Conservation (phyloP, 2,113 vertebrate genomes). For the Astatoreochromis straeleni region DNA sequence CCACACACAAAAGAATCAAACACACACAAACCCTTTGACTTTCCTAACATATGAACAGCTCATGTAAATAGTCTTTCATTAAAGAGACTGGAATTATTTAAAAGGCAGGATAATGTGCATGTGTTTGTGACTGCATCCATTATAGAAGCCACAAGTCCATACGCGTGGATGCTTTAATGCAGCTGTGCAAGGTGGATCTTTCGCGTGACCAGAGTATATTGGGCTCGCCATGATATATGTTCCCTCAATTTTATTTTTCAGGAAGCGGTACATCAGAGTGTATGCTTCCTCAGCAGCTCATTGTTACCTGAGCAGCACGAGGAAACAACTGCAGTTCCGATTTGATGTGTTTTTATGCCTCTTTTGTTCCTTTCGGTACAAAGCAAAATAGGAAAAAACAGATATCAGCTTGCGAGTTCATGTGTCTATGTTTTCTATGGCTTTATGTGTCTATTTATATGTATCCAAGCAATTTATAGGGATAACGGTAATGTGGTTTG, state of each 20-base stretch:
- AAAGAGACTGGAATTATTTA: slow-evolving; percentile 20
- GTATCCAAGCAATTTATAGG: background rate
- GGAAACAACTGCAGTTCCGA: slow-evolving; percentile 63
- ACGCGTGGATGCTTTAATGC: background rate
- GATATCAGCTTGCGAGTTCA: background rate
- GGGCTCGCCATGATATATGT: background rate
- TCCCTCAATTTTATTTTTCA: slow-evolving; percentile 23
- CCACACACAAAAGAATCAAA: background rate
- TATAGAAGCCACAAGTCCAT: background rate
- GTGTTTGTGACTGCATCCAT: background rate
- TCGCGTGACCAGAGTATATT: slow-evolving; percentile 11
- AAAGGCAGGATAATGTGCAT: slow-evolving; percentile 9
- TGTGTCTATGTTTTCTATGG: background rate
- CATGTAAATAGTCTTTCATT: background rate
- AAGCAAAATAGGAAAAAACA: slow-evolving; percentile 51
- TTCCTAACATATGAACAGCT: background rate
- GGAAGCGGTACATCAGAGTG: slow-evolving; percentile 23
- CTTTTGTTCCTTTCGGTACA: slow-evolving; percentile 16
- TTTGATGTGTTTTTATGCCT: slow-evolving; percentile 18
- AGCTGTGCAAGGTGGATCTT: slow-evolving; percentile 32
- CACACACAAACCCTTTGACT: background rate
- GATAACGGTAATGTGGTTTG: background rate
- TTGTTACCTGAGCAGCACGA: slow-evolving; percentile 60
- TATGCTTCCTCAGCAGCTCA: slow-evolving; percentile 30
- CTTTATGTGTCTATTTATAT: background rate